A percentile compares a stretch with the other conserved stretches of the same genome.
Conservation (phyloP, 2,888 invertebrate species). For the Lysandra coridon region DNA sequence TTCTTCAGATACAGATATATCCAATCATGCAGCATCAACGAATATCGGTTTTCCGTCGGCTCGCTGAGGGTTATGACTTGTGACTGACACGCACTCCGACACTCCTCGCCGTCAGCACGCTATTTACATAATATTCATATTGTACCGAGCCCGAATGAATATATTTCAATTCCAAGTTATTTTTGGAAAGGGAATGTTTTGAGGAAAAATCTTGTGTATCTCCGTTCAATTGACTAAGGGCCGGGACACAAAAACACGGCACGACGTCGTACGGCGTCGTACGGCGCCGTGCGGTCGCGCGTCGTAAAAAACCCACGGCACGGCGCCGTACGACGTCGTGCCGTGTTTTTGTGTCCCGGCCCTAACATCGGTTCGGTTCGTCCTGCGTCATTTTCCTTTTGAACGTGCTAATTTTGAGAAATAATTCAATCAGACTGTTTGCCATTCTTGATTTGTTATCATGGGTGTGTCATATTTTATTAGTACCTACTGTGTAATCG, state of each 20-base stretch:
- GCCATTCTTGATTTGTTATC: too few species aligned
- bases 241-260: too few species aligned
- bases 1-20: background rate
- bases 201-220: background rate
- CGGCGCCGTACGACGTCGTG: too few species aligned
- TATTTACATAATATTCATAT: conserved; percentile 9
- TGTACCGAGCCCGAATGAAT: background rate
- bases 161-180: background rate
- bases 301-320: too few species aligned
- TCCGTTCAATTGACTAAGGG: background rate
- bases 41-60: background rate
- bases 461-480: too few species aligned
- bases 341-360: too few species aligned
- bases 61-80: background rate
- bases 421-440: too few species aligned
- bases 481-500: too few species aligned
- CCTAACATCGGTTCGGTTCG: background rate
- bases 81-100: background rate
- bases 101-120: background rate
- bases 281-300: too few species aligned
- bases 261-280: too few species aligned
- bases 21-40: background rate
- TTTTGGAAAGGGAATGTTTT: conserved; percentile 8
- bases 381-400: background rate
- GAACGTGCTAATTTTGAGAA: too few species aligned